A percentile compares a stretch with the other conserved stretches of the same genome.
Evolutionary conservation across 2,113 vertebrate species (phyloP).

Genomic region (Rhineura floridana): DNA sequence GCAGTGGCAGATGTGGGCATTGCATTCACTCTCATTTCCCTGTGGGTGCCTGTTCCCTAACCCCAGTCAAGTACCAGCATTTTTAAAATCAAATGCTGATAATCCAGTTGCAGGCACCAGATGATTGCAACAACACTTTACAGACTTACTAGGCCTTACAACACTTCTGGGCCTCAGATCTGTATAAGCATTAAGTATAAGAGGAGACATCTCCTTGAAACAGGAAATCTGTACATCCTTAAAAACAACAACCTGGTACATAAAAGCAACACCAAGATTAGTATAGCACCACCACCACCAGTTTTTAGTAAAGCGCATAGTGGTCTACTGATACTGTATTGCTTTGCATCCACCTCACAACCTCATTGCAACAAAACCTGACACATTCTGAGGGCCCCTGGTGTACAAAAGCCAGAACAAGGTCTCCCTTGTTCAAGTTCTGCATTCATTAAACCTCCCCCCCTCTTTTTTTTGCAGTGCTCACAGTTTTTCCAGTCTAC

Average conservation of each 20-base stretch:
- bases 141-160: neutral
- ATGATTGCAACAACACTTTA: neutral
- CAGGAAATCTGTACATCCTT: neutral
- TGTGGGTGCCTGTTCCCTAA: neutral
- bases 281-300: neutral
- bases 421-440: neutral
- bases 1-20: neutral
- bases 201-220: neutral
- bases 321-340: neutral
- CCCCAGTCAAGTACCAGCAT: neutral
- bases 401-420: neutral
- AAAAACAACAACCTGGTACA: neutral
- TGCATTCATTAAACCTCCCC: neutral
- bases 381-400: neutral
- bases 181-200: neutral
- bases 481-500: constrained; percentile 46
- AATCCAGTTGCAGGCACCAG: neutral
- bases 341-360: neutral
- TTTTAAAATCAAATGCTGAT: neutral
- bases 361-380: neutral
- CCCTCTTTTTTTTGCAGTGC: constrained; percentile 10
- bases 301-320: neutral
- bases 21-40: no score
- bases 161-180: neutral
- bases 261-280: neutral